Evolutionary conservation across 2,797 vertebrate species (phyloP), one percentile per base, ranked within the genome.

Genomic region (Enteromius argenteus): DNA sequence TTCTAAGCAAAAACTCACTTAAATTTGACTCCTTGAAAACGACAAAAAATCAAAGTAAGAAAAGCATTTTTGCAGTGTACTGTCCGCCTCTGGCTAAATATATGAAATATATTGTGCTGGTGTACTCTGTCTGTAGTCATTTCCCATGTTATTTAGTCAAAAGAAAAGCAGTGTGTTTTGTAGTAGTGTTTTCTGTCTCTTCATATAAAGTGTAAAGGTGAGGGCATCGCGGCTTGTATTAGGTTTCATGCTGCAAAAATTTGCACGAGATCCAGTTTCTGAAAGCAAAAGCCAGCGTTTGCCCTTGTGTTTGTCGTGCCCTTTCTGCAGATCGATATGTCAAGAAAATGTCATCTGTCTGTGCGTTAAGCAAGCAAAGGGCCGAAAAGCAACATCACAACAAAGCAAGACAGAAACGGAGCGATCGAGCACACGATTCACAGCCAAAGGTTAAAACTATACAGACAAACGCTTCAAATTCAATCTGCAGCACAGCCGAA

Each of bases 321-420:
- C 89, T 91, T 92, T 90, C 86, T 51, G 67, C 11, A 58, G 89
- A 95, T 94, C 94, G 83, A 94, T 94, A 92, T 90, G 92, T 93
- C 93, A 93, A 86, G 92, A 93, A 92, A 94, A 93, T 93, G 92
- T 93, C 91, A 92, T 89, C 86, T 79, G 90, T 93, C 91, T 90
- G 89, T 84, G 90, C 89, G 88, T 84, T 76, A 87, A 89, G 91
- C 91, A 91, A 92, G 89, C 86, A 87, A 90, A 91, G 85, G 88
- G 87, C 86, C 73, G 87, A 88, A 93, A 91, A 94, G 92, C 90
- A 93, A 92, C 92, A 91, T 90, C 87, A 89, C 88, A 91, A 91
- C 89, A 84, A 83, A 84, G 83, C 30, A 83, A 81, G 89, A 86
- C 83, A 74, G 89, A 84, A 64, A 67, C 56, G 35, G 60, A 27